These are phyloP conservation scores for Leptarthrus brevirostris DNA, from an alignment of 2,888 invertebrate species.

Conservation along the genomic window DNA sequence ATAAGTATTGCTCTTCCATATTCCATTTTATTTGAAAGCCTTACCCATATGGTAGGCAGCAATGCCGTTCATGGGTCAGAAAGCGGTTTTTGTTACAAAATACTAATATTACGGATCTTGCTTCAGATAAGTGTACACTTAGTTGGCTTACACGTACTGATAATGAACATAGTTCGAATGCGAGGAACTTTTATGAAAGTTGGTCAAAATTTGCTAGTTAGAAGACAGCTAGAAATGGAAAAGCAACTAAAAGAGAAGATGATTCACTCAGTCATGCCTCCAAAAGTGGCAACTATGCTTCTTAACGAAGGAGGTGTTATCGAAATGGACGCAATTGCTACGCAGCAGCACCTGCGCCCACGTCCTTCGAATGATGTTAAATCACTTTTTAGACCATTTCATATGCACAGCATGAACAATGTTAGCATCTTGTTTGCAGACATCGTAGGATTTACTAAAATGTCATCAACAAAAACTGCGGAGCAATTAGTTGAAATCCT, in stretches of 20 bases:
- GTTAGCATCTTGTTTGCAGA: slow-evolving; percentile 98
- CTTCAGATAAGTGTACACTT: slow-evolving; percentile 91
- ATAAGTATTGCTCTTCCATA: slow-evolving; percentile 82
- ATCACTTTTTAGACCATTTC: slow-evolving; percentile 92
- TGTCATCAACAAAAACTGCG: slow-evolving; percentile 96
- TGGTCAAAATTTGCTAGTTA: slow-evolving; percentile 90
- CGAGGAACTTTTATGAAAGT: slow-evolving; percentile 97
- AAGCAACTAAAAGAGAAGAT: slow-evolving; percentile 95
- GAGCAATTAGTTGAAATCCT: slow-evolving; percentile 95
- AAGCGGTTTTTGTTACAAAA: slow-evolving; percentile 70
- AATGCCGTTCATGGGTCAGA: slow-evolving; percentile 67
- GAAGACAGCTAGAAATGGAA: slow-evolving; percentile 91
- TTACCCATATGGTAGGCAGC: slow-evolving; percentile 69
- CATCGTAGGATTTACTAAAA: slow-evolving; percentile 96
- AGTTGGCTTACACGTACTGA: slow-evolving; percentile 91
- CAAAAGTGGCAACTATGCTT: slow-evolving; percentile 87
- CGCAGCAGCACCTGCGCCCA: slow-evolving; percentile 59
- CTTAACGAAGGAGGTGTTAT: slow-evolving; percentile 75
- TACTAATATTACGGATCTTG: slow-evolving; percentile 77
- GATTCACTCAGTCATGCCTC: slow-evolving; percentile 98
- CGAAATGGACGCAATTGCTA: slow-evolving; percentile 57
- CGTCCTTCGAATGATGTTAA: slow-evolving; percentile 72
- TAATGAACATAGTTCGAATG: slow-evolving; percentile 93
- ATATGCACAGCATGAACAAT: slow-evolving; percentile 96
- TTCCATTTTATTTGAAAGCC: slow-evolving; percentile 86